phyloP scores from a whole-genome alignment of 1,140 invertebrate species.

The Hydropsyche tenuis region DNA sequence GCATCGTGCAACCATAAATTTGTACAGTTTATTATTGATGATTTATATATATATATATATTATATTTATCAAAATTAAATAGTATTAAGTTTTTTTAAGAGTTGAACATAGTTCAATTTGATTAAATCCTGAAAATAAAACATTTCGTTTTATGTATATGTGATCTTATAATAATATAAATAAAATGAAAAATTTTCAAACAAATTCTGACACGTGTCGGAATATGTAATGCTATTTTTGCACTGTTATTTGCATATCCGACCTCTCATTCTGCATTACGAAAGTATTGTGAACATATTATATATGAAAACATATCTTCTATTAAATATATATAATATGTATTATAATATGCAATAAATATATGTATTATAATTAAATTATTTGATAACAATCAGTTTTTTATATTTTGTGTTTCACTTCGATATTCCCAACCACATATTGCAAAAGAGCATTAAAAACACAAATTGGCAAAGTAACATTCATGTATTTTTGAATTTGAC shows the following conservation, averaged over 20 bases:
- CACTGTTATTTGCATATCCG: too few species aligned
- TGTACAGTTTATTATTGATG: constrained; percentile 9
- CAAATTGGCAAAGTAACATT: too few species aligned
- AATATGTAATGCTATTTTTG: too few species aligned
- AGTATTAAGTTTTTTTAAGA: not conserved
- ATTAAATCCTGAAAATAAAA: not conserved
- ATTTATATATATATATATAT: not conserved
- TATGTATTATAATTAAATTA: constrained; percentile 24
- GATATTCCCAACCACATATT: too few species aligned
- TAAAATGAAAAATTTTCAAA: not conserved
- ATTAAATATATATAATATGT: constrained; percentile 2
- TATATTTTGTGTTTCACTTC: constrained; percentile 3
- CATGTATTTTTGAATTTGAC: too few species aligned
- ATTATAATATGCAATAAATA: constrained; percentile 1
- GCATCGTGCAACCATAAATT: constrained; percentile 1
- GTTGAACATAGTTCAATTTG: constrained; percentile 19
- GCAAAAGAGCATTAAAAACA: too few species aligned
- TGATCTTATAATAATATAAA: not conserved
- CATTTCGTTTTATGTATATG: too few species aligned
- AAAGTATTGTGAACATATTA: too few species aligned
- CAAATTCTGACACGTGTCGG: not conserved
- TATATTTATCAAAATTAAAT: constrained; percentile 19
- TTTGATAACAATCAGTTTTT: constrained; percentile 23
- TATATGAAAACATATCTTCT: not conserved
- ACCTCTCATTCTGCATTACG: too few species aligned